These are phyloP conservation scores for Poicephalus meyeri DNA, from an alignment of 2,113 vertebrate genomes.

Conservation along the genomic window DNA sequence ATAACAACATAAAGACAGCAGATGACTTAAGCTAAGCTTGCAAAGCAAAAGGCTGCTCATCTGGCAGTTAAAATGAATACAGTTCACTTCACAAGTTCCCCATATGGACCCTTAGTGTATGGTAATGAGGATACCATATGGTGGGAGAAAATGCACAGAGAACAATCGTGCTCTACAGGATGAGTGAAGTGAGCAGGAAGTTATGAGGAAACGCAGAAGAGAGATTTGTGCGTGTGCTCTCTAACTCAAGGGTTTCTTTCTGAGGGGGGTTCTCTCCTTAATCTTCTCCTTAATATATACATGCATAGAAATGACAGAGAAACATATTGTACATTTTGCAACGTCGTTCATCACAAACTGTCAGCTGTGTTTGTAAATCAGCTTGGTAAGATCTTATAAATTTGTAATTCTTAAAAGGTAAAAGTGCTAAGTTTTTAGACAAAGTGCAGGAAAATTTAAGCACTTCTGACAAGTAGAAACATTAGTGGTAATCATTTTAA, in stretches of 20 bases:
- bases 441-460: conserved; percentile 81
- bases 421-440: conserved; percentile 81
- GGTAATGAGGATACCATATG: conserved; percentile 86
- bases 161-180: conserved; percentile 79
- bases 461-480: conserved; percentile 80
- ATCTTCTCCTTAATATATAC: conserved; percentile 72
- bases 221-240: conserved; percentile 62
- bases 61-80: conserved; percentile 86
- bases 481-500: conserved; percentile 82
- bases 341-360: conserved; percentile 79
- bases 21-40: conserved; percentile 85
- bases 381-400: conserved; percentile 76
- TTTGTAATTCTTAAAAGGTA: conserved; percentile 81
- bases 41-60: conserved; percentile 85
- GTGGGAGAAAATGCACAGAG: conserved; percentile 78
- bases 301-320: conserved; percentile 70
- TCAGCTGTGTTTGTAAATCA: conserved; percentile 83
- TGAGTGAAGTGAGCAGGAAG: conserved; percentile 73
- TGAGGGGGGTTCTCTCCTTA: conserved; percentile 65
- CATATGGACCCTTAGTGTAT: conserved; percentile 87
- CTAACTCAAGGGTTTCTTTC: conserved; percentile 71
- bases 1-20: conserved; percentile 85
- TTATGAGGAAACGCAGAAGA: conserved; percentile 57
- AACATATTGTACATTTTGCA: conserved; percentile 78
- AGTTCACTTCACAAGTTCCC: conserved; percentile 87